These are phyloP conservation scores for Clanis bilineata DNA, from an alignment of 2,888 invertebrate species.

Conservation along the genomic window DNA sequence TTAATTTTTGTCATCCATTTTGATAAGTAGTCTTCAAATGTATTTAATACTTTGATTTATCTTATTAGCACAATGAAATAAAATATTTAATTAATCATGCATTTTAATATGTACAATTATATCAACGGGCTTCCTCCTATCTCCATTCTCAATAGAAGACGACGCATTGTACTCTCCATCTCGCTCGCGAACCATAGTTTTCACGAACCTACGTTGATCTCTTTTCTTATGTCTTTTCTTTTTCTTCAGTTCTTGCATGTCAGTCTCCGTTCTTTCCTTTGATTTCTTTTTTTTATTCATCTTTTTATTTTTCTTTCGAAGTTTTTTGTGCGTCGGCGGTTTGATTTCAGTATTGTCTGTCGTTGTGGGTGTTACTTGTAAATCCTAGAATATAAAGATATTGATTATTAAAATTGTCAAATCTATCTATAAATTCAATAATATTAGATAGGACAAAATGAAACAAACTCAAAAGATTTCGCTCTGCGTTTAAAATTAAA, in stretches of 20 bases:
- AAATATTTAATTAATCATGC: conserved; percentile 34
- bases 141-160: conserved; percentile 16
- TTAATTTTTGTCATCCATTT: no score
- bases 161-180: conserved; percentile 18
- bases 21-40: no score
- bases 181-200: conserved; percentile 14
- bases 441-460: no score
- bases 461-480: no score
- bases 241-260: conserved; percentile 5
- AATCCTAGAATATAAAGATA: conserved; percentile 7
- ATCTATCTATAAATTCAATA: no score
- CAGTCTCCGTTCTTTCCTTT: conserved; percentile 18
- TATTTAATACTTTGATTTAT: no score
- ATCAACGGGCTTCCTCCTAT: conserved; percentile 43
- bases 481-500: no score
- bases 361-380: conserved; percentile 19
- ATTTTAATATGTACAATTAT: conserved; percentile 61
- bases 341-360: neutral
- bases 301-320: conserved; percentile 18
- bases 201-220: conserved; percentile 25
- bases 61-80: no score
- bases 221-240: conserved; percentile 12
- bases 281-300: conserved; percentile 20
- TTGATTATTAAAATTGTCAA: neutral
- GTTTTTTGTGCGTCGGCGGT: conserved; percentile 13